These are phyloP conservation scores for Ostrea edulis DNA, from an alignment of 1,140 invertebrate species.

Conservation along the genomic window DNA sequence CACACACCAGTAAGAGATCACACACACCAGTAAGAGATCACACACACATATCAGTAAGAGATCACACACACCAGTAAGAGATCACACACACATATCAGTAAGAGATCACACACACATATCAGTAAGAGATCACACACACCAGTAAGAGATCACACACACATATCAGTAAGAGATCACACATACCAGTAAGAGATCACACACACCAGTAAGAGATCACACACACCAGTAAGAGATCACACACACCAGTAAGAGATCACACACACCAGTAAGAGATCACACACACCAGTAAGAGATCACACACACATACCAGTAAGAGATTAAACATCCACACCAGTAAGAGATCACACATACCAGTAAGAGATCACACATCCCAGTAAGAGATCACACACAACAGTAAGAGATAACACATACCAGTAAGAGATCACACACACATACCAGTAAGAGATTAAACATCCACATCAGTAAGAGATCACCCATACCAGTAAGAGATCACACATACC, in stretches of 20 bases:
- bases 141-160: background rate
- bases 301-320: too few species aligned
- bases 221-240: background rate
- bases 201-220: background rate
- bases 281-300: background rate
- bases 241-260: background rate
- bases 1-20: background rate
- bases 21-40: background rate
- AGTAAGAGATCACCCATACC: too few species aligned
- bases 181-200: background rate
- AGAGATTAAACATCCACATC: too few species aligned
- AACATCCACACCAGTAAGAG: background rate
- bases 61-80: background rate
- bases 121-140: background rate
- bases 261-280: background rate
- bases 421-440: too few species aligned
- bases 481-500: background rate
- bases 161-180: too few species aligned
- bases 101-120: background rate
- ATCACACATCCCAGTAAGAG: background rate
- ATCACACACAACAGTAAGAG: too few species aligned
- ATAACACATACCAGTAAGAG: background rate
- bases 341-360: background rate
- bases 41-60: background rate
- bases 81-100: background rate